These are phyloP conservation scores for Archips xylosteana DNA, from an alignment of 2,888 invertebrate genomes.

Conservation along the genomic window DNA sequence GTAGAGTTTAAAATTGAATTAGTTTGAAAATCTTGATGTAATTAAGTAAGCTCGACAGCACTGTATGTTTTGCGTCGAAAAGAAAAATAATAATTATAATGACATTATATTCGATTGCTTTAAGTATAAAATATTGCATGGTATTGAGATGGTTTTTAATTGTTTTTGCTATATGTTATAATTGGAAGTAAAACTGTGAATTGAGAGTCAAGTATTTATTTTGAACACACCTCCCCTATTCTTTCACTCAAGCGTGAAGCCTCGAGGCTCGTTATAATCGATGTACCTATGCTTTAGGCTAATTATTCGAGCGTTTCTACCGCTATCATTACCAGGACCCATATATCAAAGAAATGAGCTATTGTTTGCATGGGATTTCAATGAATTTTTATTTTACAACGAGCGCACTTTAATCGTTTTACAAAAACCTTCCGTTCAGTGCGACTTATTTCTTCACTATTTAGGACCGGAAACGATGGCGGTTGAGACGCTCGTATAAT, in stretches of 20 bases:
- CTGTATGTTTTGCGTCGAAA: conserved; percentile 22
- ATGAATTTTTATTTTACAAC: too few species aligned
- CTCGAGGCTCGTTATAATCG: not conserved
- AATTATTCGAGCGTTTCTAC: too few species aligned
- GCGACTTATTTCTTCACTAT: too few species aligned
- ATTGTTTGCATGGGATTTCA: too few species aligned
- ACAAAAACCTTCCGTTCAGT: too few species aligned
- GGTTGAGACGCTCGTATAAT: too few species aligned
- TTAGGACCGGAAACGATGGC: too few species aligned
- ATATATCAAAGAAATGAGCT: too few species aligned
- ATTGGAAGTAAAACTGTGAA: conserved; percentile 46
- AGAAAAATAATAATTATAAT: conserved; percentile 47
- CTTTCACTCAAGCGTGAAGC: not conserved
- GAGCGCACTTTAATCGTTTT: too few species aligned
- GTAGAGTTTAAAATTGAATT: conserved; percentile 29
- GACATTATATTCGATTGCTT: conserved; percentile 48
- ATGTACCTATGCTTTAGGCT: too few species aligned
- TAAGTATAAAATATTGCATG: conserved; percentile 52
- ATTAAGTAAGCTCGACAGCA: conserved; percentile 24
- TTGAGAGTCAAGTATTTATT: conserved; percentile 31
- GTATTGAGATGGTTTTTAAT: conserved; percentile 52
- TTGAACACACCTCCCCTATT: conserved; percentile 8
- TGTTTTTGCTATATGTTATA: conserved; percentile 50
- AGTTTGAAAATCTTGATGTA: conserved; percentile 31
- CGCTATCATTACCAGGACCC: too few species aligned